phyloP scores from a whole-genome alignment of 2,888 invertebrate species.

The Carpatolechia fugitivella region DNA sequence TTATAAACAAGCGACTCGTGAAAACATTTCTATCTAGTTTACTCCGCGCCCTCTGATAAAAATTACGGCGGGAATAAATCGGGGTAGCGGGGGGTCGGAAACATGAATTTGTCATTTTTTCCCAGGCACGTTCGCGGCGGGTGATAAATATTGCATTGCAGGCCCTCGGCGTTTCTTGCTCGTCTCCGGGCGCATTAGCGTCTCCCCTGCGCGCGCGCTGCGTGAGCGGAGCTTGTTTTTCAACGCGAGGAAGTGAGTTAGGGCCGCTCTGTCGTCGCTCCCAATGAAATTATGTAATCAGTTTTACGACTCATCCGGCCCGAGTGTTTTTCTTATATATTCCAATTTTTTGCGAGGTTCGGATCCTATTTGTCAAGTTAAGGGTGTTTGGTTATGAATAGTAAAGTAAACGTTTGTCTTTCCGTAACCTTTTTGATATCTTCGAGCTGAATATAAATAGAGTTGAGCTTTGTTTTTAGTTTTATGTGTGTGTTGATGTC shows the following conservation, averaged over 20 bases:
- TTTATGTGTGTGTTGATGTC: neutral
- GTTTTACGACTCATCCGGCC: slow-evolving; percentile 66
- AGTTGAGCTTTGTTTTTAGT: neutral
- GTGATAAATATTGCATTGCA: slow-evolving; percentile 78
- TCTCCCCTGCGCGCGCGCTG: slow-evolving; percentile 45
- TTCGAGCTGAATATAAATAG: slow-evolving; percentile 12
- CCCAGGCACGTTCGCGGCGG: slow-evolving; percentile 72
- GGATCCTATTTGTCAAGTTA: slow-evolving; percentile 29
- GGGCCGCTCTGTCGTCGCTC: slow-evolving; percentile 62
- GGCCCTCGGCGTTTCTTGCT: slow-evolving; percentile 58
- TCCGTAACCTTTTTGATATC: neutral
- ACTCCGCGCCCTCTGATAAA: slow-evolving; percentile 69
- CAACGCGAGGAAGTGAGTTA: slow-evolving; percentile 61
- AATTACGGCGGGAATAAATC: slow-evolving; percentile 73
- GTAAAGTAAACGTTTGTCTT: slow-evolving; percentile 13
- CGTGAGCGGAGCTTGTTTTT: slow-evolving; percentile 60
- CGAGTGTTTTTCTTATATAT: slow-evolving; percentile 50
- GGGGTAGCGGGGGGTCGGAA: slow-evolving; percentile 51
- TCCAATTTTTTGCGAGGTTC: slow-evolving; percentile 36
- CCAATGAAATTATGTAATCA: slow-evolving; percentile 73
- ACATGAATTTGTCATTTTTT: slow-evolving; percentile 79
- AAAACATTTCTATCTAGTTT: slow-evolving; percentile 74
- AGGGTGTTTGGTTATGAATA: slow-evolving; percentile 22
- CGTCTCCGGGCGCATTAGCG: slow-evolving; percentile 52
- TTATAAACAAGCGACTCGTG: slow-evolving; percentile 74